Evolutionary conservation across 2,797 vertebrate genomes (phyloP).

Genomic region (Tenualosa ilisha): DNA sequence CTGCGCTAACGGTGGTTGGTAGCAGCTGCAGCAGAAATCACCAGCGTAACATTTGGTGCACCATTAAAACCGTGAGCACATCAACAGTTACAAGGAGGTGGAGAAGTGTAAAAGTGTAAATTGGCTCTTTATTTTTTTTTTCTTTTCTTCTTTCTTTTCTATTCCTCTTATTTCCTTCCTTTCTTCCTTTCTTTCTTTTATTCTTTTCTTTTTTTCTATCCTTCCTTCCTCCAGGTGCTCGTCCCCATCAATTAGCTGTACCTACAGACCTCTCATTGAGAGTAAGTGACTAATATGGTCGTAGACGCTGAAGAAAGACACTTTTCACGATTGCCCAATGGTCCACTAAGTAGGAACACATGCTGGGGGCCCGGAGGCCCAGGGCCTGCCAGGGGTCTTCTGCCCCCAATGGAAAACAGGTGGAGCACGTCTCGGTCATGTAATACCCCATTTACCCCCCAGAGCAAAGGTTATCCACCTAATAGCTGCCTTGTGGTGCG

Average conservation of each 20-base stretch:
- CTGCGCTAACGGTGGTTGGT: background rate
- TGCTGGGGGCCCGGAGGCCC: constrained; percentile 77
- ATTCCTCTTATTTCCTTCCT: background rate
- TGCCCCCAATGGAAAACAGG: constrained; percentile 93
- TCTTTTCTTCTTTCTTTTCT: background rate
- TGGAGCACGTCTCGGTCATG: constrained; percentile 86
- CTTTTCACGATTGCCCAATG: constrained; percentile 89
- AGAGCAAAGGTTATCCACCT: constrained; percentile 96
- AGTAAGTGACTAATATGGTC: constrained; percentile 84
- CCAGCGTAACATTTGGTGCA: background rate
- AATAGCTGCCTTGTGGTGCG: constrained; percentile 92
- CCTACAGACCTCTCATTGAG: constrained; percentile 77
- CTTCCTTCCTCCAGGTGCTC: constrained; percentile 55
- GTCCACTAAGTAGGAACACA: constrained; percentile 90
- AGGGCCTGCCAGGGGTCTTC: constrained; percentile 84
- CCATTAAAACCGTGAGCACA: background rate
- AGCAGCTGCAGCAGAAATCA: background rate
- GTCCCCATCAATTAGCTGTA: constrained; percentile 78
- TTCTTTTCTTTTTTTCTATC: constrained; percentile 6
- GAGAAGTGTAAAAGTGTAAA: background rate
- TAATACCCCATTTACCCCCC: constrained; percentile 92
- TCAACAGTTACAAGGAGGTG: background rate
- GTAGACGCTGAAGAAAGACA: constrained; percentile 86
- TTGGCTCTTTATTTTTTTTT: background rate
- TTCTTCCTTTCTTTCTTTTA: background rate